Percentiles rank a stretch among this genome's conserved stretches.
phyloP scores from a whole-genome alignment of 2,888 invertebrate species.

The Melanargia galathea region DNA sequence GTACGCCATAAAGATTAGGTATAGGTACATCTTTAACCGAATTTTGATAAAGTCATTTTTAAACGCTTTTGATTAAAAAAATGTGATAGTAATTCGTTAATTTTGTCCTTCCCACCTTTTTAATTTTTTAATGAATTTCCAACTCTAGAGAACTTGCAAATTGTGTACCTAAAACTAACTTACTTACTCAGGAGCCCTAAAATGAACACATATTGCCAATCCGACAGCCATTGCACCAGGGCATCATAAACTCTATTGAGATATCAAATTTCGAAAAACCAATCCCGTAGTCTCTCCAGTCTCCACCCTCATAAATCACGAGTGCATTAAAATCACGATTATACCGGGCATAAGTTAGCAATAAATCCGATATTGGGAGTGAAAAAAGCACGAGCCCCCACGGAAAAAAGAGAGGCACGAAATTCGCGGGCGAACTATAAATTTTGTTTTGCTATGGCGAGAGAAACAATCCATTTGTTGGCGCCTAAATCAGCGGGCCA shows the following conservation, averaged over 20 bases:
- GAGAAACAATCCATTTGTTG: conserved; percentile 75
- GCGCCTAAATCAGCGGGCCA: conserved; percentile 69
- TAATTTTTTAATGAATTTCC: too few relatives aligned
- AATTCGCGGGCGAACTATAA: conserved; percentile 58
- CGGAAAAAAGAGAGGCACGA: conserved; percentile 45
- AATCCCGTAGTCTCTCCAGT: conserved; percentile 60
- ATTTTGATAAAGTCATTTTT: too few relatives aligned
- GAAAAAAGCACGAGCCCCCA: conserved; percentile 52
- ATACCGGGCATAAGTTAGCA: conserved; percentile 76
- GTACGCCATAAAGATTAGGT: too few relatives aligned
- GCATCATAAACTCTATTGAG: conserved; percentile 73
- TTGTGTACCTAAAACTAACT: too few relatives aligned
- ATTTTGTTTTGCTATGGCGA: conserved; percentile 52
- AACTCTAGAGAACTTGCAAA: too few relatives aligned
- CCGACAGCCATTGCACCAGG: conserved; percentile 54
- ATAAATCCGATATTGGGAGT: conserved; percentile 74
- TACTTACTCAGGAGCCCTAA: neutral
- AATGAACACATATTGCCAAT: conserved; percentile 15
- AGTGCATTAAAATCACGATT: conserved; percentile 80
- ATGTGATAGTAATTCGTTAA: too few relatives aligned
- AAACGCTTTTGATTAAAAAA: too few relatives aligned
- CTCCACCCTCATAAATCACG: conserved; percentile 70
- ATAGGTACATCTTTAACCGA: too few relatives aligned
- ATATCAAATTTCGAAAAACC: conserved; percentile 80
- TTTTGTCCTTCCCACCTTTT: too few relatives aligned